Evolutionary conservation across 2,113 vertebrate species (phyloP), one percentile per base, ranked within the genome.

Genomic region (human (Homo sapiens)): DNA sequence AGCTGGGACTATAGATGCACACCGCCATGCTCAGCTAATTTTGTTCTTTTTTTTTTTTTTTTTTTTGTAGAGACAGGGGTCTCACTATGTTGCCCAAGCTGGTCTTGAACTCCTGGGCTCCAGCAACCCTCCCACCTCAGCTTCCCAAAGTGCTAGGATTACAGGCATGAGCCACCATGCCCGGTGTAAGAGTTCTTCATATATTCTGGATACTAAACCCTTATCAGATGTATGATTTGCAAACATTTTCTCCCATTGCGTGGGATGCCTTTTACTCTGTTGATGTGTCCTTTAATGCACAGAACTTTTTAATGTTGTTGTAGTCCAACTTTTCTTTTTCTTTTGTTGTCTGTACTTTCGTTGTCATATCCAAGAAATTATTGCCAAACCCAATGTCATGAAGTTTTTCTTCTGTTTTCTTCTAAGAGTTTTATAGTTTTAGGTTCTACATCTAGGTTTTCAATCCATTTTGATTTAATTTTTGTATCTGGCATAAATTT

Each of bases 211-310:
- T 95, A n/a, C 55, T 78, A 50, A 92, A 32, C 43, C 16, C 45
- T 81, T 78, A 78, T 61, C 23, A 90, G 68, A 72, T 61, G 57
- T 13, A 27, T 48, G 10, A 90, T 83, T 78, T 90, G 43, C 40
- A 59, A 79, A 50, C 68, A 95, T 92, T 89, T 92, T 72, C 79
- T 96, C 23, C 45, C 25, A n/a, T 82, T 91, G 35, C 38, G 8
- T 86, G 73, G 30, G 7, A 38, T 80, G 52, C 40, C 18, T 52
- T 87, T 83, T 78, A 83, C 32, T 86, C 7, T 86, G 35, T 45
- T 89, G 57, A 48, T 81, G 5, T 81, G 25, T 25, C 16, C 78
- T 43, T 82, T 38, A 81, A 92, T 17, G n/a, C 50, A 70, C 22
- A 79, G 55, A 50, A 64, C 13, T 40, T 76, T 93, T 52, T 55